These are phyloP conservation scores for Morinoia aosen DNA, from an alignment of 2,888 invertebrate species.

Conservation along the genomic window DNA sequence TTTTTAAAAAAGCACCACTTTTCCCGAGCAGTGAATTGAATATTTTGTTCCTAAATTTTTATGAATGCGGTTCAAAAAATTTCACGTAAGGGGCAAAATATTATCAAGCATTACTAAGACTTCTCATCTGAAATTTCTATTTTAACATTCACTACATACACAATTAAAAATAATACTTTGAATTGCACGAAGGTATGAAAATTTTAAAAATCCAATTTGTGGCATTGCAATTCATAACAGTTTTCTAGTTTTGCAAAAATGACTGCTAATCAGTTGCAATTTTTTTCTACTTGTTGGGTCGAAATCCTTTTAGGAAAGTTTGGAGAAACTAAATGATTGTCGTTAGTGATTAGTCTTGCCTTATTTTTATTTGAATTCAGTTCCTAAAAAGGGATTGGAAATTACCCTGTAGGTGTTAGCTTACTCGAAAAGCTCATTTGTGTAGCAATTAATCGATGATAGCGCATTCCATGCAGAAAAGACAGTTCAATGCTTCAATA, in stretches of 20 bases:
- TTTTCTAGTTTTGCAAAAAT: too few species aligned
- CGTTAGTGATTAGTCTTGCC: neutral
- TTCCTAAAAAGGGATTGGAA: neutral
- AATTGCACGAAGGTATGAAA: too few species aligned
- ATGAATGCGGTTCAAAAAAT: neutral
- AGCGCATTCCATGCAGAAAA: conserved; percentile 33
- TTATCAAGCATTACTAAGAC: neutral
- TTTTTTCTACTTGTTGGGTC: too few species aligned
- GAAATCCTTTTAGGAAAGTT: too few species aligned
- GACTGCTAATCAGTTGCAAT: too few species aligned
- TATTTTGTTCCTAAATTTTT: neutral
- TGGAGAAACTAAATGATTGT: neutral
- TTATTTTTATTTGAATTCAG: neutral
- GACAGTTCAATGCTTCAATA: conserved; percentile 50
- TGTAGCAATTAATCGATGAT: neutral
- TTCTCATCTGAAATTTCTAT: neutral
- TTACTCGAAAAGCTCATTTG: neutral
- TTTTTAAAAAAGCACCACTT: too few species aligned
- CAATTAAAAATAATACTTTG: too few species aligned
- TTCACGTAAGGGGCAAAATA: neutral
- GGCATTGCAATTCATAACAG: too few species aligned
- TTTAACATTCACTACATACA: neutral
- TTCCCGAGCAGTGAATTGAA: neutral
- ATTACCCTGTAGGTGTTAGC: neutral
- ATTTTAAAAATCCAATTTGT: too few species aligned